Evolutionary conservation across 2,888 invertebrate species (phyloP).

Genomic region (Hirtodrosophila cameraria): DNA sequence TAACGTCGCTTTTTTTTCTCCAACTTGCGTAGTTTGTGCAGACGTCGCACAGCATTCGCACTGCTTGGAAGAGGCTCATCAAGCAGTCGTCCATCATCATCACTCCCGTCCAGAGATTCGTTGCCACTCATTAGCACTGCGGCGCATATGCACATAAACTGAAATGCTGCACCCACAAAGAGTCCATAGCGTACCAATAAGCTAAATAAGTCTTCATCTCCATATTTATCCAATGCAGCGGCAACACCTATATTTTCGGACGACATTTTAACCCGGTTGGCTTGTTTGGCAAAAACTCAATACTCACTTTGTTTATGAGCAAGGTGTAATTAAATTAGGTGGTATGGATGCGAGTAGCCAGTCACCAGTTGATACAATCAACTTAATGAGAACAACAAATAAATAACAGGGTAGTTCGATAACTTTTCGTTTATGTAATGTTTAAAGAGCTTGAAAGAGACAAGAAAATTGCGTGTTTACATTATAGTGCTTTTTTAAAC

Average conservation of each 20-base stretch:
- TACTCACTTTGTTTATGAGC: slow-evolving; percentile 25
- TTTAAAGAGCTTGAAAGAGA: too few relatives aligned
- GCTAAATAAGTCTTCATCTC: slow-evolving; percentile 88
- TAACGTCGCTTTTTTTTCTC: slow-evolving; percentile 83
- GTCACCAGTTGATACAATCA: too few relatives aligned
- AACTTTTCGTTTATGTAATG: too few relatives aligned
- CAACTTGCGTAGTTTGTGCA: slow-evolving; percentile 82
- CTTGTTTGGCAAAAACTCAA: not conserved
- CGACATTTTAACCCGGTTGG: slow-evolving; percentile 40
- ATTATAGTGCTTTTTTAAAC: too few relatives aligned
- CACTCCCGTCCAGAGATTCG: slow-evolving; percentile 54
- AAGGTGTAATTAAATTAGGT: too few relatives aligned
- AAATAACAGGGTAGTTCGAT: too few relatives aligned
- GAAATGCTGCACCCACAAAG: slow-evolving; percentile 94
- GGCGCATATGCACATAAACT: slow-evolving; percentile 92
- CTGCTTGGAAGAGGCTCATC: slow-evolving; percentile 23
- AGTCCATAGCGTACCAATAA: slow-evolving; percentile 91
- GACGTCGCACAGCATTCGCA: slow-evolving; percentile 65
- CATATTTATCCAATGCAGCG: slow-evolving; percentile 77
- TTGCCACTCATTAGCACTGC: slow-evolving; percentile 89
- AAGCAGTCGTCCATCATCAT: slow-evolving; percentile 33
- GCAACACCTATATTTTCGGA: slow-evolving; percentile 45
- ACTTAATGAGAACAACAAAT: too few relatives aligned
- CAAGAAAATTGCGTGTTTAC: too few relatives aligned
- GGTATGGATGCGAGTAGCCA: not conserved